Conservation (phyloP, 1,140 invertebrate genomes). For the Steinernema feltiae region DNA sequence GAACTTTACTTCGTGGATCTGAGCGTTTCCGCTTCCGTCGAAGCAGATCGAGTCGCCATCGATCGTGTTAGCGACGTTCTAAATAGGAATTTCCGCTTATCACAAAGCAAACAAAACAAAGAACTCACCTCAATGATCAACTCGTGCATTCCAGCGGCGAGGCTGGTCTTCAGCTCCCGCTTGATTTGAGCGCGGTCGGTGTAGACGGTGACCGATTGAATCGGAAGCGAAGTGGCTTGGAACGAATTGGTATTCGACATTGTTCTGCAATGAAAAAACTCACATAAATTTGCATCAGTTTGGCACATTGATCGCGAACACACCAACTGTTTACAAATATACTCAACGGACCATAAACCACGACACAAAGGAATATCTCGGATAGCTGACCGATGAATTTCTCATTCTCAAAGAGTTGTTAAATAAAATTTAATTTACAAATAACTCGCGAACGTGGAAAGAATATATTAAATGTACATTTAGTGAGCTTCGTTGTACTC, state of each 20-base stretch:
- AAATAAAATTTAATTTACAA: not conserved
- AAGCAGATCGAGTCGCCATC: conserved; percentile 50
- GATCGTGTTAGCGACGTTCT: conserved; percentile 35
- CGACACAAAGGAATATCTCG: not conserved
- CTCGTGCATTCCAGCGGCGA: conserved; percentile 41
- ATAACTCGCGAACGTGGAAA: not conserved
- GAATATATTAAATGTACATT: not conserved
- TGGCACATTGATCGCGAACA: not conserved
- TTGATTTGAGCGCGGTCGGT: conserved; percentile 47
- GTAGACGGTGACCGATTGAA: conserved; percentile 47
- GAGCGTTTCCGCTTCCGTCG: conserved; percentile 56
- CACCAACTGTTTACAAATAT: too few relatives aligned
- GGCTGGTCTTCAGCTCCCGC: conserved; percentile 29
- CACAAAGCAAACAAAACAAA: not conserved
- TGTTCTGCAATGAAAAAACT: not conserved
- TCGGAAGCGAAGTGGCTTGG: conserved; percentile 38
- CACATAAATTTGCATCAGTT: not conserved
- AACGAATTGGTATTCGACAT: conserved; percentile 23
- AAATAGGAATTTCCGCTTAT: not conserved
- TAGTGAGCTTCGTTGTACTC: conserved; percentile 31
- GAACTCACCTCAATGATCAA: conserved; percentile 37
- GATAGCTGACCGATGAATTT: not conserved
- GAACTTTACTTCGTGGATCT: conserved; percentile 57
- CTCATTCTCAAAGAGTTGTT: too few relatives aligned
- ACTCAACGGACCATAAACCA: too few relatives aligned